Base-by-base conservation (phyloP, 2,797 vertebrate genomes). In the Naso thynnoides region DNA sequence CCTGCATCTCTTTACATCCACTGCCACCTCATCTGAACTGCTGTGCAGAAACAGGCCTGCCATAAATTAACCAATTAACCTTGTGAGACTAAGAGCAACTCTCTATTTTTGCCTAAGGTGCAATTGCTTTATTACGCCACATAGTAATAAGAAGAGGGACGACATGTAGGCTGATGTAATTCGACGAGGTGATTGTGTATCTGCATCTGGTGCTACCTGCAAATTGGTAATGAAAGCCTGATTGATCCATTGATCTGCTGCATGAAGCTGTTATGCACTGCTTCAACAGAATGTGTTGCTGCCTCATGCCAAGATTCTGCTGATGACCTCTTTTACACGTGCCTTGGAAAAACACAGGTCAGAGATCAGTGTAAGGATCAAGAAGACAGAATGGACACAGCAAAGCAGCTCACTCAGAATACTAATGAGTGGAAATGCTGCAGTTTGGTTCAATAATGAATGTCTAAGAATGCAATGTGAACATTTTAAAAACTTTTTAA, bases 61-160 rank as follows among this genome's bases (percentile, higher is more conserved):
- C 85, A 79, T 86, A 88, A 93, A 92, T 92, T 79, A 90, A 86
- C 84, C 63, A 65, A 92, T 92, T 94, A 93, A 93, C 89, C 91
- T 89, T 81, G 71, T 70, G 67, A 79, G 70, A 76, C 78, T 52
- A 56, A 85, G 79, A 84, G 68, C 68, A 76, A 68, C 65, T 83
- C 64, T 87, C 82, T 83, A 84, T 79, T 89, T 89, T 88, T 79
- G 72, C 81, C 85, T 48, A 73, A 83, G 81, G 82, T 82, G 76
- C 78, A 82, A 69, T 82, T 83, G 75, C 78, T 85, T 91, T 88
- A 83, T 90, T 81, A 76, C 33, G 39, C 68, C 63, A 67, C 59
- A 55, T 29, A 63, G 72, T 21, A 58, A 85, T 54, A 71, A 60
- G 10, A 44, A 36, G 33, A 36, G 33, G 33, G 5, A 33, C 26